These are phyloP conservation scores for Athripsodes cinereus DNA, from an alignment of 2,888 invertebrate species.

Conservation along the genomic window DNA sequence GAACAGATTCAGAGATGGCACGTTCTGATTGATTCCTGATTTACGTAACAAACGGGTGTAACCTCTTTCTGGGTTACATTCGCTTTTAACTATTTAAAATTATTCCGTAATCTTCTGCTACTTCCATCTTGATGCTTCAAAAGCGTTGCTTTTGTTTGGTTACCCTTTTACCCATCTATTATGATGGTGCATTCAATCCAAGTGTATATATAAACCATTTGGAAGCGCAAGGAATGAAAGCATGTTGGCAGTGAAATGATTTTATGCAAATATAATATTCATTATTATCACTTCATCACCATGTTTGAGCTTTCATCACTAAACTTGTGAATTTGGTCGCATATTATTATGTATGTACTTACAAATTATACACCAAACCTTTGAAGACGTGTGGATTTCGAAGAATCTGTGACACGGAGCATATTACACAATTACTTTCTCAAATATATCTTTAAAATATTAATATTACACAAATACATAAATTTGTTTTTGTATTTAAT, in stretches of 20 bases:
- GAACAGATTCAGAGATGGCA: conserved; percentile 94
- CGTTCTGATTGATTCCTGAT: conserved; percentile 74
- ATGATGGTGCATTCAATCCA: conserved; percentile 4
- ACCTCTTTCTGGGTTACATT: conserved; percentile 28
- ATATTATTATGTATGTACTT: too few species aligned
- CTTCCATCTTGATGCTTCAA: conserved; percentile 26
- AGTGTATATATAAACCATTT: not conserved
- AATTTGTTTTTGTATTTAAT: too few species aligned
- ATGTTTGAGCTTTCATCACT: too few species aligned
- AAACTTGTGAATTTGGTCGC: too few species aligned
- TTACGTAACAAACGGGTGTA: conserved; percentile 33
- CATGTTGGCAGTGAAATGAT: not conserved
- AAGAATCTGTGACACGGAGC: too few species aligned
- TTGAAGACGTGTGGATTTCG: too few species aligned
- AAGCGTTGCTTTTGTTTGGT: conserved; percentile 18
- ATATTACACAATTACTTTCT: too few species aligned
- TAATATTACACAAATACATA: too few species aligned
- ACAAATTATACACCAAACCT: too few species aligned
- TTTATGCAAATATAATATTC: too few species aligned
- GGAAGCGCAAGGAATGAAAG: not conserved
- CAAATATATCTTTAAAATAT: too few species aligned
- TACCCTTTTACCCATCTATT: conserved; percentile 14
- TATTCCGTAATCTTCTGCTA: conserved; percentile 24
- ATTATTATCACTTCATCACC: too few species aligned
- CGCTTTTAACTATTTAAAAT: conserved; percentile 23